Evolutionary conservation across 2,113 vertebrate genomes (phyloP).

Genomic region (Kobus ellipsiprymnus): DNA sequence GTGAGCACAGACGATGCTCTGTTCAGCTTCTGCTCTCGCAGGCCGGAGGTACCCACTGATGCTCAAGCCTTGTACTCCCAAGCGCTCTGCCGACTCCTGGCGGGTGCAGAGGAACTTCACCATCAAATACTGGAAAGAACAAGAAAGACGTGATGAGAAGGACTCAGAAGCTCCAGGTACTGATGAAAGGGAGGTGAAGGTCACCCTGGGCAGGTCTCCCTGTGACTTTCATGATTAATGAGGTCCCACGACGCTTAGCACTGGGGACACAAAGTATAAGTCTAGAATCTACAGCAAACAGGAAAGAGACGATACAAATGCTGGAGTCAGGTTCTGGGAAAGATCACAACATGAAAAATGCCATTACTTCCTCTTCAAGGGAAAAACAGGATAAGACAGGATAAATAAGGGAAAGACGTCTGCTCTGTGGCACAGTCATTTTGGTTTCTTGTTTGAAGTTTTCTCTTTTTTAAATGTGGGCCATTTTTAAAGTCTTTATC

Average conservation of each 20-base stretch:
- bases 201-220: not conserved
- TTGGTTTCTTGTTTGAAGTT: not conserved
- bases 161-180: not conserved
- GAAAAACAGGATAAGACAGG: not conserved
- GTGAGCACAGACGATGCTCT: slow-evolving; percentile 77
- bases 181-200: not conserved
- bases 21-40: slow-evolving; percentile 72
- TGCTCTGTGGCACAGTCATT: not conserved
- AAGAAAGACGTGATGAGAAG: not conserved
- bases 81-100: slow-evolving; percentile 91
- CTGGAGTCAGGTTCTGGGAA: not conserved
- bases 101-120: slow-evolving; percentile 96
- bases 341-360: not conserved
- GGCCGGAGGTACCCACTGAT: slow-evolving; percentile 91
- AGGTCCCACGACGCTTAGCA: not conserved
- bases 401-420: not conserved
- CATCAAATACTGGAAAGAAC: slow-evolving; percentile 90
- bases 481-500: not conserved
- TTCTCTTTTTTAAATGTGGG: not conserved
- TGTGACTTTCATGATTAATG: not conserved
- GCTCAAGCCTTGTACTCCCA: slow-evolving; percentile 91
- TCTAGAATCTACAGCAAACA: not conserved
- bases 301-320: not conserved
- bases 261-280: not conserved
- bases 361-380: not conserved